Base-by-base conservation (phyloP, 1,140 invertebrate genomes). In the Eriosoma lanigerum region DNA sequence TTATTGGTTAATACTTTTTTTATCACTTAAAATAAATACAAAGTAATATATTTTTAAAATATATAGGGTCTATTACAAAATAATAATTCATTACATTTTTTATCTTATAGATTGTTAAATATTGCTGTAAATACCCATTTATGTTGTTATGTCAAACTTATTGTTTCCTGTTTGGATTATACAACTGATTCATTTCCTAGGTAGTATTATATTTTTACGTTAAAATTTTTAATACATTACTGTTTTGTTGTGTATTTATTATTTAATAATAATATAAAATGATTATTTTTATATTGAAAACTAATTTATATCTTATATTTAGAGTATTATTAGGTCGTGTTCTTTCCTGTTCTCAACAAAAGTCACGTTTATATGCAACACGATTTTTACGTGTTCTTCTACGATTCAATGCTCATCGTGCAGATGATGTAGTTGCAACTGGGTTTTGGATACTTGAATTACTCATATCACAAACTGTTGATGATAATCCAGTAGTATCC, bases 71-170 rank as follows among this genome's bases (percentile, higher is more conserved):
- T 44, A 13, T 66, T 24, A 46, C 3, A 38, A 38, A 38, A 38
- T 38, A n/a, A 8, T 38, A 46, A 13, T 64, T 13, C 8, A 38
- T 5, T 64, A 60, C n/a, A n/a, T n/a, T n/a, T 24, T 66, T 44
- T 66, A 44, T 13, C 21, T 82, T 73, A 1, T 46, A 81, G 68
- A 44, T n/a, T 82, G 52, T 50, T 72, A 15, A 56, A 82, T 68
- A 82, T 82, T 66, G 81, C 81, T 38, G 48, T 82, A 38, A 81
- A 60, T 58, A 82, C 94, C 1, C 92, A 92, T 83, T 93, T 96
- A 85, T 94, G 96, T 83, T 93, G 93, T 84, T 98, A 98, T 85
- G 91, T 96, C 0, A 98, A 98, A 85, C 87, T 98, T 32, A 93
- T 96, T 72, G 89, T 96, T 26, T 96, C 96, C 0, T 93, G 92